Base-by-base conservation (phyloP, 2,113 vertebrate species). In the Anser cygnoides region DNA sequence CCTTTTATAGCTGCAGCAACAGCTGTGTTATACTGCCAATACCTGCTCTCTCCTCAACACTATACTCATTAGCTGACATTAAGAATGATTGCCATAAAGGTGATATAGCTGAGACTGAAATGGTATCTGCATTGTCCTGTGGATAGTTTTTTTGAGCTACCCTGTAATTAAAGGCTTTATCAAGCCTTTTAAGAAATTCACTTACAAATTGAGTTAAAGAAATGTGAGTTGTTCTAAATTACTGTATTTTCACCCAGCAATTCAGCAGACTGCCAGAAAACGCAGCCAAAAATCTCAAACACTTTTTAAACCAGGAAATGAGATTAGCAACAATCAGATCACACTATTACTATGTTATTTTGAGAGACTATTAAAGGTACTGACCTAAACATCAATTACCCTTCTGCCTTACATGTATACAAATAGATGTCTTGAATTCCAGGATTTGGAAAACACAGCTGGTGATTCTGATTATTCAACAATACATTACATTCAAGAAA, bases 191-290 rank as follows among this genome's bases (percentile, higher is more conserved):
- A 54, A 83, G 77, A 96, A 93, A 89, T 70, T 50, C 54, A 71
- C 29, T 87, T 76, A 87, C 13, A 68, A 90, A 74, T 0, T 10
- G 25, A 90, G 74, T 55, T 79, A 66, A 90, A 79, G 55, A 93
- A 85, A 70, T 29, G 54, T 2, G 37, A 91, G 35, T 70, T 84
- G 28, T 58, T 96, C 77, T 35, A 87, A 94, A 94, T 79, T 44
- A 92, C 70, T 72, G 41, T 84, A 66, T 94, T 96, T 96, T 96
- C 81, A 89, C 54, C 25, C 77, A 87, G 58, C 31, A 92, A 79
- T 76, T 82, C 89, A 92, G 61, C 7, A 14, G 35, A 66, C n/a
- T 62, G 49, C 62, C 84, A 92, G 66, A 75, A 92, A 92, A 92
- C 0, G 0, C 49, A 84, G 95, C 74, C 91, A 95, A 87, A 90